phyloP scores from a whole-genome alignment of 1,140 invertebrate species.

The Berghia stephanieae region DNA sequence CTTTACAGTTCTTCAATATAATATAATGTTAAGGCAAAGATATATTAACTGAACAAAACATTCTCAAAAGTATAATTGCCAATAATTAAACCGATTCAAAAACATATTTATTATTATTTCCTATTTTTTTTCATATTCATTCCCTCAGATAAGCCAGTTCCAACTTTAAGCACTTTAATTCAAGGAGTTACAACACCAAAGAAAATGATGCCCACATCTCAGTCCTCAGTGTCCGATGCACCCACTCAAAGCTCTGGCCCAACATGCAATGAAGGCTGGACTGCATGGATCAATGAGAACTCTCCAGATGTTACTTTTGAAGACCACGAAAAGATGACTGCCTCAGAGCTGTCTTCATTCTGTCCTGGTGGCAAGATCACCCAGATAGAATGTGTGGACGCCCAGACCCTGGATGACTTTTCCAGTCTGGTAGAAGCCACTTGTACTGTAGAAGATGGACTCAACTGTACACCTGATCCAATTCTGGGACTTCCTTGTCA shows the following conservation, averaged over 20 bases:
- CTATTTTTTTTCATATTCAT: too few relatives aligned
- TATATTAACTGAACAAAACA: too few relatives aligned
- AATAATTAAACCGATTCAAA: too few relatives aligned
- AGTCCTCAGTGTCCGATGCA: too few relatives aligned
- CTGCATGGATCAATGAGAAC: constrained; percentile 41
- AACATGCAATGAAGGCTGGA: constrained; percentile 28
- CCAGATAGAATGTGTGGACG: constrained; percentile 42
- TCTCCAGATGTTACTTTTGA: constrained; percentile 29
- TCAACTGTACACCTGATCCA: constrained; percentile 46
- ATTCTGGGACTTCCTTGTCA: constrained; percentile 53
- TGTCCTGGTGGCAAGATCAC: constrained; percentile 44
- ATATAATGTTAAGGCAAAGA: too few relatives aligned
- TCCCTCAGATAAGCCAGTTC: neutral
- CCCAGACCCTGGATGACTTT: constrained; percentile 37
- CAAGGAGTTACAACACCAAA: too few relatives aligned
- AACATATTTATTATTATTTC: too few relatives aligned
- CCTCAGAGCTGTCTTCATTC: constrained; percentile 34
- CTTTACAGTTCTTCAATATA: too few relatives aligned
- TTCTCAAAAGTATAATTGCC: too few relatives aligned
- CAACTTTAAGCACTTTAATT: neutral
- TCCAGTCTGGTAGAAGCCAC: constrained; percentile 43
- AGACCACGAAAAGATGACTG: constrained; percentile 39
- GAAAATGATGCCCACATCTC: too few relatives aligned
- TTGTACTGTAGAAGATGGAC: constrained; percentile 42
- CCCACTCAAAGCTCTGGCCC: neutral